Evolutionary conservation across 2,113 vertebrate species (phyloP).

Genomic region (Platichthys flesus): DNA sequence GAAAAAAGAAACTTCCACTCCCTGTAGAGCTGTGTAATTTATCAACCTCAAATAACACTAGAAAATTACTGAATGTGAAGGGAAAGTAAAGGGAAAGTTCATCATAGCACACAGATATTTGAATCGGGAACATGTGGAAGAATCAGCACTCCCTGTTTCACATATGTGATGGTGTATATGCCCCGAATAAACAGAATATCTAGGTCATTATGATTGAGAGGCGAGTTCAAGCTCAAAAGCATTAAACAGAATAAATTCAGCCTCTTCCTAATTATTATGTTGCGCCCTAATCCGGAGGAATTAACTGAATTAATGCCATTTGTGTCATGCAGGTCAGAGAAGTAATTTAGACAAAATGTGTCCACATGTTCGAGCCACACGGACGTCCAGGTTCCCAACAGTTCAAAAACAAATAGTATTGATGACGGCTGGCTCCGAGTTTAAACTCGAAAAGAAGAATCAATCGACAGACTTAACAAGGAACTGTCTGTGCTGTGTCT

Average conservation of each 20-base stretch:
- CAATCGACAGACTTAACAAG: slow-evolving; percentile 52
- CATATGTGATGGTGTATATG: slow-evolving; percentile 16
- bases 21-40: not conserved
- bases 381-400: too few relatives aligned
- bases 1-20: not conserved
- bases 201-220: slow-evolving; percentile 50
- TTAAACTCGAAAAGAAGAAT: slow-evolving; percentile 33
- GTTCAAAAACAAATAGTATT: not conserved
- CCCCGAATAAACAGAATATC: slow-evolving; percentile 55
- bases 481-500: slow-evolving; percentile 53
- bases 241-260: slow-evolving; percentile 57
- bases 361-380: not conserved
- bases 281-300: too few relatives aligned
- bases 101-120: not conserved
- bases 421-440: not conserved
- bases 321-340: not conserved
- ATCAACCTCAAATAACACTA: not conserved
- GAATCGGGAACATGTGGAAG: not conserved
- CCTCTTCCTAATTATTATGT: not conserved
- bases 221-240: slow-evolving; percentile 39
- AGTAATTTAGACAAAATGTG: slow-evolving; percentile 15
- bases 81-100: not conserved
- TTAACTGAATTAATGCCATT: not conserved
- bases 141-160: not conserved
- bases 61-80: not conserved